Percentiles rank a stretch among this genome's conserved stretches.
Conservation (phyloP, 2,888 invertebrate species). For the Lithophane leautieri region DNA sequence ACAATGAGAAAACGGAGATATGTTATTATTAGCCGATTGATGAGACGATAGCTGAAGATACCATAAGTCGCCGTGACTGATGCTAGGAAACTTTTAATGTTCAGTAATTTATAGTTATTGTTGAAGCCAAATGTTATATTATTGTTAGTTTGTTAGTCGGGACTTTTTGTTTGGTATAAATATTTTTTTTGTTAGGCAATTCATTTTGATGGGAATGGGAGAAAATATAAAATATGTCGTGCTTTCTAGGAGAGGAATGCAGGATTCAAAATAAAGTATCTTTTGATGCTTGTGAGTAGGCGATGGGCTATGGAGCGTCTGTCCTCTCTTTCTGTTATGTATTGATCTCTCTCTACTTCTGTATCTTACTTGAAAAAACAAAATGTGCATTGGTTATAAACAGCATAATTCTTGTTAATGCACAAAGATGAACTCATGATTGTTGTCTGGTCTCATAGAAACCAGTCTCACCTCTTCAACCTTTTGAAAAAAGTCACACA, state of each 20-base stretch:
- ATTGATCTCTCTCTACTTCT: background rate
- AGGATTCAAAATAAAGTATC: conserved; percentile 39
- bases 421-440: background rate
- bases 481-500: background rate
- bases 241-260: conserved; percentile 40
- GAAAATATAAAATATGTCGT: conserved; percentile 62
- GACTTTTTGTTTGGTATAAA: conserved; percentile 60
- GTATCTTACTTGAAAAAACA: background rate
- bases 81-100: conserved; percentile 64
- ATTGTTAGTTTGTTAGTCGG: conserved; percentile 58
- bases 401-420: background rate
- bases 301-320: background rate
- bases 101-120: conserved; percentile 66
- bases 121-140: conserved; percentile 65
- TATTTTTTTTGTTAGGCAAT: conserved; percentile 59
- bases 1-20: conserved; percentile 81
- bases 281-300: conserved; percentile 24
- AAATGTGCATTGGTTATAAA: background rate
- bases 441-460: background rate
- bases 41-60: conserved; percentile 68
- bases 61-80: conserved; percentile 67
- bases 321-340: background rate
- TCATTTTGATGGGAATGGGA: conserved; percentile 58
- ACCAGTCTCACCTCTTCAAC: background rate
- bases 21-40: conserved; percentile 77